Conservation (phyloP, 2,113 vertebrate species). For the Sylvicapra grimmia region DNA sequence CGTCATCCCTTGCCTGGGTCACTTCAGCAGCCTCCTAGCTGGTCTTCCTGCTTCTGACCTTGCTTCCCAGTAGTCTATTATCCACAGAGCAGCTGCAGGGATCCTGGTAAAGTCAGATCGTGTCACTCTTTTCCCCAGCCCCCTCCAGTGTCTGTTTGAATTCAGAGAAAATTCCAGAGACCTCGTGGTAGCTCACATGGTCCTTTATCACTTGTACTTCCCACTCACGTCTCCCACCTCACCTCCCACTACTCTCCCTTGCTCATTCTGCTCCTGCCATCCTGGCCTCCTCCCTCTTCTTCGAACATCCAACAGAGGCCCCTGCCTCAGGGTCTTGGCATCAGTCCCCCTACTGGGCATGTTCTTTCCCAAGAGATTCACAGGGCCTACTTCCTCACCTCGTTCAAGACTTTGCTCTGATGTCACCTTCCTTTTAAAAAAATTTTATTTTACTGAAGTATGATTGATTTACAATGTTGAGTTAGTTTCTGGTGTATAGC, state of each 20-base stretch:
- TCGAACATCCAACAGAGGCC: not conserved
- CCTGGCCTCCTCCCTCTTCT: not conserved
- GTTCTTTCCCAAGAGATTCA: not conserved
- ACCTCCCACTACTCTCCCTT: not conserved
- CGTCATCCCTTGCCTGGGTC: not conserved
- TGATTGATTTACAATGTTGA: not conserved
- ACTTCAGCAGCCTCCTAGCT: not conserved
- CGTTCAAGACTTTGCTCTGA: not conserved
- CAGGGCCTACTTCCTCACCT: not conserved
- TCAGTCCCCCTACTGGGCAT: not conserved
- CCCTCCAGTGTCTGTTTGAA: not conserved
- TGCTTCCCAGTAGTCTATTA: not conserved
- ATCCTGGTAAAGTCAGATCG: not conserved
- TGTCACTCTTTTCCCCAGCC: not conserved
- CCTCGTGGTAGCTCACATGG: not conserved
- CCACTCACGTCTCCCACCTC: not conserved
- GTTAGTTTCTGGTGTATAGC: not conserved
- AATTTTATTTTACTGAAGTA: not conserved
- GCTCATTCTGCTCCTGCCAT: not conserved
- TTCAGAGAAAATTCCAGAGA: not conserved
- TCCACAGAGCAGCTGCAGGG: not conserved
- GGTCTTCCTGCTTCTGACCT: not conserved
- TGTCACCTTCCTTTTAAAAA: not conserved
- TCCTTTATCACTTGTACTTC: not conserved
- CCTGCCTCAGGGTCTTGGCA: not conserved